These are phyloP conservation scores for Phortica variegata DNA, from an alignment of 1,140 invertebrate species.

Conservation along the genomic window DNA sequence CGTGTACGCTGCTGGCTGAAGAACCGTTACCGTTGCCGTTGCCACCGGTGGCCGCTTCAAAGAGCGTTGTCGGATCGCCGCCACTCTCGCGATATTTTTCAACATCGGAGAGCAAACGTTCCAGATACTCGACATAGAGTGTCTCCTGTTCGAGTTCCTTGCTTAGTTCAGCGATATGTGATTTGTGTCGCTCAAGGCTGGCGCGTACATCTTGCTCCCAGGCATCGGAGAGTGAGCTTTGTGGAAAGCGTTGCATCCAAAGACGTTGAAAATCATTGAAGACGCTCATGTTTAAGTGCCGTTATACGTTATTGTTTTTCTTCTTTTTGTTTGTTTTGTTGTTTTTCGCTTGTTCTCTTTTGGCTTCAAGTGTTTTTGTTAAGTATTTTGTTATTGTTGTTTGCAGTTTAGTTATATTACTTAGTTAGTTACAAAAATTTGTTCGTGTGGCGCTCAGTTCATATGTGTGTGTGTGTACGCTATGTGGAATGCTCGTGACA, in stretches of 20 bases:
- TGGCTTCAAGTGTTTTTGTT: no score
- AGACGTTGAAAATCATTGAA: conserved; percentile 85
- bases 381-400: no score
- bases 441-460: no score
- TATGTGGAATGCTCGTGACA: no score
- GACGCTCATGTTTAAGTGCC: conserved; percentile 72
- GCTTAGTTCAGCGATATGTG: conserved; percentile 74
- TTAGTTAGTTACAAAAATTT: no score
- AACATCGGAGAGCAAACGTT: conserved; percentile 77
- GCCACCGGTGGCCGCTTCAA: conserved; percentile 46
- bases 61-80: conserved; percentile 56
- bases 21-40: conserved; percentile 9
- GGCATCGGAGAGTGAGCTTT: conserved; percentile 81
- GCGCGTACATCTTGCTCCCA: conserved; percentile 89
- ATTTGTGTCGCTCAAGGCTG: conserved; percentile 83
- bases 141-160: conserved; percentile 87
- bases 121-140: conserved; percentile 86
- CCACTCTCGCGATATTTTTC: conserved; percentile 68
- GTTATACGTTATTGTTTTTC: background rate
- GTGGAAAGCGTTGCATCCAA: conserved; percentile 85
- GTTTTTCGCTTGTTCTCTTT: no score
- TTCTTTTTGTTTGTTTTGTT: no score
- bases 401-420: no score
- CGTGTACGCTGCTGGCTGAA: conserved; percentile 1
- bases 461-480: no score